Base-by-base conservation (phyloP, 2,888 invertebrate genomes). In the Hypsopygia costalis region DNA sequence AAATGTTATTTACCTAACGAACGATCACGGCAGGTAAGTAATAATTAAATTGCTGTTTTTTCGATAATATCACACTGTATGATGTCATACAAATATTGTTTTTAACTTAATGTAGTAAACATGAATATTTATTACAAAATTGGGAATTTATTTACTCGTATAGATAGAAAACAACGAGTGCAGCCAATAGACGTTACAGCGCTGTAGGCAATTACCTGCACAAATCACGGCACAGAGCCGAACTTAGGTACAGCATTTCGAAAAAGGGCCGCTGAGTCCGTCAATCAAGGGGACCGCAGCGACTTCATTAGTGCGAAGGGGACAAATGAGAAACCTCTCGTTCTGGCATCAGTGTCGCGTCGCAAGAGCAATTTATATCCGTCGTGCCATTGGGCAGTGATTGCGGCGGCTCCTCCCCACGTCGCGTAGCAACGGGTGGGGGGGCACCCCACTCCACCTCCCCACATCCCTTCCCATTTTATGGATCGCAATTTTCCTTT, bases 391-490 rank as follows among this genome's bases (percentile, higher is more conserved):
- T 89, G 89, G 87, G 86, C 89, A 83, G 88, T 87, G 89, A 89
- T 89, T 89, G 82, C 79, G 71, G 87, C 77, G 86, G 75, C 90
- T 89, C 90, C 91, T 89, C 91, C 91, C 91, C 88, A 89, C 91
- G 91, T 91, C 88, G 81, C 91, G 81, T 90, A 87, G 90, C 90
- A 86, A 91, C 91, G 87, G 78, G 72, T 79, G 82, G 88, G 79
- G 74, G 69, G 47, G 49, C 54, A 48, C 65, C 73, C 71, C 62
- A 65, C 63, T 55, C 52, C 39, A 51, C 52, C 57, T 54, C 66
- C 69, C 57, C 54, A 55, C 57, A 53, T 58, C 72, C 69, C 69
- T 51, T 61, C 75, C 78, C 77, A 71, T 76, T 80, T 82, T 83
- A 83, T 83, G 81, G 86, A 89, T 88, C 86, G 89, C 89, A 89